phyloP scores from a whole-genome alignment of 2,797 vertebrate genomes.

The Sebastolobus alascanus region DNA sequence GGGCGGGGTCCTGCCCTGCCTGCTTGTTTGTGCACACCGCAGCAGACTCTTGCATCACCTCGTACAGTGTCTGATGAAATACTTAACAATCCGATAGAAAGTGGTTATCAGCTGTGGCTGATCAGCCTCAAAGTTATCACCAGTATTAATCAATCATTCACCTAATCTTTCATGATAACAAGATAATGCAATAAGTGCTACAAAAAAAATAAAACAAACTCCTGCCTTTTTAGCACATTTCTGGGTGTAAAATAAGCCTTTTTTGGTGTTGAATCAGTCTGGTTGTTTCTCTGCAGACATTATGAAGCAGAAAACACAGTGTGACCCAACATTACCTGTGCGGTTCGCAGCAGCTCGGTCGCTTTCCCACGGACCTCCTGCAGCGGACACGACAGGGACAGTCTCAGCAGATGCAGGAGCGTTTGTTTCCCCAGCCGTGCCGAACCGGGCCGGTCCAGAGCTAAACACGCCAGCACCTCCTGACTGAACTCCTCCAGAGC shows the following conservation, averaged over 20 bases:
- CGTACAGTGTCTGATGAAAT: constrained; percentile 76
- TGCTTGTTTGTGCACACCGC: constrained; percentile 61
- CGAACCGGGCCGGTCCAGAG: constrained; percentile 50
- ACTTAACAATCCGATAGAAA: constrained; percentile 29
- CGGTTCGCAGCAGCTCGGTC: constrained; percentile 71
- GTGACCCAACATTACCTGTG: constrained; percentile 69
- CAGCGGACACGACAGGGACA: constrained; percentile 81
- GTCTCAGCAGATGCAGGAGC: constrained; percentile 76
- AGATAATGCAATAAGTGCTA: neutral
- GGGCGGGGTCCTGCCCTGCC: constrained; percentile 65
- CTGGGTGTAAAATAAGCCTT: too few species aligned
- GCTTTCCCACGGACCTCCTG: constrained; percentile 71
- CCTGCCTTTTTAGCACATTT: too few species aligned
- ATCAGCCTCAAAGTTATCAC: neutral
- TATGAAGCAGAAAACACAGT: too few species aligned
- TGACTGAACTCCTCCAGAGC: constrained; percentile 79
- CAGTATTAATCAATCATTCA: neutral
- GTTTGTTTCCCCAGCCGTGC: constrained; percentile 64
- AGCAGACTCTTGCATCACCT: constrained; percentile 80
- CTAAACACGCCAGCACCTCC: constrained; percentile 59
- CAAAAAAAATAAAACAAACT: neutral
- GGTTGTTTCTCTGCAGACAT: neutral
- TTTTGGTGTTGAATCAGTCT: too few species aligned
- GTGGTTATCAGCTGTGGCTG: neutral
- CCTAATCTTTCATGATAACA: neutral